Evolutionary conservation across 2,113 vertebrate genomes (phyloP).

Genomic region (Donacobius atricapilla): DNA sequence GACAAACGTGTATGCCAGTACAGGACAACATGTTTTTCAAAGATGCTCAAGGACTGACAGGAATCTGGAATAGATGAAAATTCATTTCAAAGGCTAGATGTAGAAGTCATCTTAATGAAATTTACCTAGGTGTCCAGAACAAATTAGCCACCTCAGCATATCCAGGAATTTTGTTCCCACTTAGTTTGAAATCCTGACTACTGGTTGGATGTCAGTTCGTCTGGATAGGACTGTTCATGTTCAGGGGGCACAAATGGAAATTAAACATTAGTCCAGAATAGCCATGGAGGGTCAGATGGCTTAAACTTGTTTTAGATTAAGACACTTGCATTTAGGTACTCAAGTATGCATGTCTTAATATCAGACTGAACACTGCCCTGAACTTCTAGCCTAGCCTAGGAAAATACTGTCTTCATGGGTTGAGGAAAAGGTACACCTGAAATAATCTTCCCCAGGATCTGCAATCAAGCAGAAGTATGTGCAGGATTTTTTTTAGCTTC

Average conservation of each 20-base stretch:
- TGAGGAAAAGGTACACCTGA: neutral
- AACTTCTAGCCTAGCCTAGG: neutral
- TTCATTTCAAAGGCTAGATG: neutral
- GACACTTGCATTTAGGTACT: neutral
- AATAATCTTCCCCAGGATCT: neutral
- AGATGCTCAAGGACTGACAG: neutral
- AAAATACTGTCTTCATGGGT: neutral
- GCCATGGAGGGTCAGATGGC: neutral
- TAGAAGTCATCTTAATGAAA: neutral
- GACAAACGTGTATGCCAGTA: neutral
- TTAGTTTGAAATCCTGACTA: neutral
- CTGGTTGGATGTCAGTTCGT: neutral
- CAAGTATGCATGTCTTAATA: neutral
- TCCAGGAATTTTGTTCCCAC: neutral
- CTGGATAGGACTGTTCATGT: neutral
- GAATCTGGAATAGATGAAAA: neutral
- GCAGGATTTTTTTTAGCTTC: neutral
- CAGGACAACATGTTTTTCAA: neutral
- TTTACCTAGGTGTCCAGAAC: neutral
- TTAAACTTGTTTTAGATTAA: neutral
- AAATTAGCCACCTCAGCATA: neutral
- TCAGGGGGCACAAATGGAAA: neutral
- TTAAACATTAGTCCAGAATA: neutral
- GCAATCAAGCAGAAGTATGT: neutral
- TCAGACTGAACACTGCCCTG: neutral